Evolutionary conservation across 2,888 invertebrate species (phyloP).

Genomic region (Helicoverpa assulta): DNA sequence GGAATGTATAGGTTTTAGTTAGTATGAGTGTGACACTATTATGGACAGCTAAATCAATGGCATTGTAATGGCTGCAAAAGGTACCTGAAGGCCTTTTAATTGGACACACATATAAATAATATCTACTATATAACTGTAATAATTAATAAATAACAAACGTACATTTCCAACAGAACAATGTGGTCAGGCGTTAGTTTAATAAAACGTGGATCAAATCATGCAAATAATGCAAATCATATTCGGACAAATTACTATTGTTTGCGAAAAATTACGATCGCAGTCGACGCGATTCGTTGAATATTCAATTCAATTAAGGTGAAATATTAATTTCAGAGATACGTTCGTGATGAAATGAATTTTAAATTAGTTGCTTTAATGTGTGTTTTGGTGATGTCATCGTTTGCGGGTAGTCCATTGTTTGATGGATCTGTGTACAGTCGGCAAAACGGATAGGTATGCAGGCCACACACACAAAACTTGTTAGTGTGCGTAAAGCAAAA

Average conservation of each 20-base stretch:
- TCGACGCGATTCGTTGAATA: slow-evolving; percentile 12
- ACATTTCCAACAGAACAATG: background rate
- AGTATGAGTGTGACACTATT: no score
- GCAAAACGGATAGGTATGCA: no score
- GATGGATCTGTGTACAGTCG: no score
- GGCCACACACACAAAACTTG: no score
- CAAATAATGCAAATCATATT: slow-evolving; percentile 23
- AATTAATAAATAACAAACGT: background rate
- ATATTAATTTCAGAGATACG: slow-evolving; percentile 17
- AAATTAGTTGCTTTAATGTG: background rate
- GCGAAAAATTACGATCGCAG: slow-evolving; percentile 14
- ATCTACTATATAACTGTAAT: no score
- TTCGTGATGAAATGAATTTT: slow-evolving; percentile 10
- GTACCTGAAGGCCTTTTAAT: no score
- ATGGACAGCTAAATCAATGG: no score
- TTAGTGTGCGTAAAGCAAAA: no score
- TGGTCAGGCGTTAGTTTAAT: slow-evolving; percentile 4
- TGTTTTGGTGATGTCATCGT: slow-evolving; percentile 1
- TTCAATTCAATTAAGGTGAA: slow-evolving; percentile 3
- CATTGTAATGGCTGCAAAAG: no score
- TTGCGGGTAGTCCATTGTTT: background rate
- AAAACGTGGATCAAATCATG: slow-evolving; percentile 8
- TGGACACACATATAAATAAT: no score
- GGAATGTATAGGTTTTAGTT: no score
- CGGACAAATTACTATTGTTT: slow-evolving; percentile 21